Conservation (phyloP, 2,888 invertebrate genomes). For the Tetheella fluctuosa region DNA sequence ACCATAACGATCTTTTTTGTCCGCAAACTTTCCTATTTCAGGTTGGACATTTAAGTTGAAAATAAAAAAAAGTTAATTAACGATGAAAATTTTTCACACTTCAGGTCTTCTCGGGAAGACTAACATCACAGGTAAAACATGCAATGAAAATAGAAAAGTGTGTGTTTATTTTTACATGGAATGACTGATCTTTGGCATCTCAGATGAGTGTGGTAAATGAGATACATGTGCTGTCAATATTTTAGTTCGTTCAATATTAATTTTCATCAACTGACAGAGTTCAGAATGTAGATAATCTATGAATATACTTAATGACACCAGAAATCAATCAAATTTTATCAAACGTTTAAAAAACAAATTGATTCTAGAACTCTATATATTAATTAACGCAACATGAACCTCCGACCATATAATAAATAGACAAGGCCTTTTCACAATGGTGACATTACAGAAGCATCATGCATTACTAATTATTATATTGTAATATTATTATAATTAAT, state of each 20-base stretch:
- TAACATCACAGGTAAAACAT: conserved; percentile 83
- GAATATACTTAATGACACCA: not conserved
- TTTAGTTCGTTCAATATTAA: not conserved
- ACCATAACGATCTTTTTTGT: conserved; percentile 73
- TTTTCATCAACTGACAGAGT: not conserved
- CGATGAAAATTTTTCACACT: conserved; percentile 83
- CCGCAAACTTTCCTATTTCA: conserved; percentile 82
- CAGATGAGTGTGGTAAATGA: conserved; percentile 55
- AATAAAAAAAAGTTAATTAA: conserved; percentile 78
- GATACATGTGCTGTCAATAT: conserved; percentile 19
- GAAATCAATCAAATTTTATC: not conserved
- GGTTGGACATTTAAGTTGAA: conserved; percentile 66
- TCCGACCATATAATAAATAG: too few relatives aligned
- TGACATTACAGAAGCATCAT: not conserved
- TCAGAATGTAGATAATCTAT: not conserved
- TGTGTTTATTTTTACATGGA: conserved; percentile 67
- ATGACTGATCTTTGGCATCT: conserved; percentile 63
- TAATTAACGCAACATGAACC: too few relatives aligned
- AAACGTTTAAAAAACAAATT: not conserved
- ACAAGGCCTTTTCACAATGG: not conserved
- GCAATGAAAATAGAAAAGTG: conserved; percentile 61
- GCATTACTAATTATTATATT: not conserved
- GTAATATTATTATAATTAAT: conserved; percentile 20
- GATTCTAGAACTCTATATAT: not conserved
- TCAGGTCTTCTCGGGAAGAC: conserved; percentile 86